These are phyloP conservation scores for Nephrocerus scutellatus DNA, from an alignment of 2,888 invertebrate species.

Conservation along the genomic window DNA sequence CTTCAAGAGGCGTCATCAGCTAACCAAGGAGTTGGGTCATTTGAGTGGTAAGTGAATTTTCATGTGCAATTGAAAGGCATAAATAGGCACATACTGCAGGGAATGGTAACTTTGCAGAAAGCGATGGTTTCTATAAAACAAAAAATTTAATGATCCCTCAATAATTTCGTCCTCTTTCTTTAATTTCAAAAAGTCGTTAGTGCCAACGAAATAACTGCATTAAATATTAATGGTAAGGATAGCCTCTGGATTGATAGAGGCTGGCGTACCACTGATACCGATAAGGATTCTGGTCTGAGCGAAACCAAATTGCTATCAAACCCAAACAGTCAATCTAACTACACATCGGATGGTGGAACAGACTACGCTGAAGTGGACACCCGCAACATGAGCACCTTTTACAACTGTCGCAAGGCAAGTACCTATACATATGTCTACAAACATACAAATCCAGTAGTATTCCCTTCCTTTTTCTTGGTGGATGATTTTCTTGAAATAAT, in stretches of 20 bases:
- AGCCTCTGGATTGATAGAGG: conserved; percentile 65
- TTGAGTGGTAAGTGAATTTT: conserved; percentile 50
- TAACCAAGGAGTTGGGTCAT: conserved; percentile 56
- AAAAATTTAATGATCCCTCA: no score
- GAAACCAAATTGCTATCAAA: conserved; percentile 56
- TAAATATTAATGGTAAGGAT: conserved; percentile 53
- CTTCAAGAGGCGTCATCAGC: conserved; percentile 46
- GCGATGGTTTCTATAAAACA: no score
- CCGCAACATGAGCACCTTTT: conserved; percentile 63
- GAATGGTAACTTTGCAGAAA: no score
- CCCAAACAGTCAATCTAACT: conserved; percentile 48
- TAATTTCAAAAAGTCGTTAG: conserved; percentile 42
- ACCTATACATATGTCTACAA: neutral
- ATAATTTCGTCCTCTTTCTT: conserved; percentile 1
- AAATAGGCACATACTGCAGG: neutral
- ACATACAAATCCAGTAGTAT: neutral
- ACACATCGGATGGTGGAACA: conserved; percentile 49
- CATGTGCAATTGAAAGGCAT: neutral
- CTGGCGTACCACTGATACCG: conserved; percentile 58
- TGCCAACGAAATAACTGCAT: conserved; percentile 49
- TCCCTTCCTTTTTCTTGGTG: neutral
- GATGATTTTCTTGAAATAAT: conserved; percentile 3
- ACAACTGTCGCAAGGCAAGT: conserved; percentile 56
- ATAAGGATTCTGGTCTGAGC: conserved; percentile 54
- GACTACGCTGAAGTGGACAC: conserved; percentile 65